Evolutionary conservation across 2,113 vertebrate species (phyloP).

Genomic region (Oreochromis tanganicae): DNA sequence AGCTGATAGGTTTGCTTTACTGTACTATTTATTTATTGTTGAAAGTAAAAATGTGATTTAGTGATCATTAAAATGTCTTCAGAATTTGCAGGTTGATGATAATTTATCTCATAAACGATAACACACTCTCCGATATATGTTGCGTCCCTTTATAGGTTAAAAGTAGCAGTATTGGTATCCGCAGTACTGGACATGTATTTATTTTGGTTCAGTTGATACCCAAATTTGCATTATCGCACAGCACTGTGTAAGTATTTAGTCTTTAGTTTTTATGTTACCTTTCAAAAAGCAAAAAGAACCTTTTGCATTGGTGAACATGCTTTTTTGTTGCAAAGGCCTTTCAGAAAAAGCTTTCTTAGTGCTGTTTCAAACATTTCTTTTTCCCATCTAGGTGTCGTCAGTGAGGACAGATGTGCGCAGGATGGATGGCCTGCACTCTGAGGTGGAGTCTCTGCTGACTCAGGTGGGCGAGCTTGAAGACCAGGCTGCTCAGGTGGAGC

Average conservation of each 20-base stretch:
- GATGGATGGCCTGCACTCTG: constrained; percentile 84
- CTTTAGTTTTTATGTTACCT: background rate
- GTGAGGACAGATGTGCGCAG: constrained; percentile 88
- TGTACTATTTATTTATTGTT: background rate
- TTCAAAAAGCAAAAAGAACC: background rate
- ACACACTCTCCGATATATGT: background rate
- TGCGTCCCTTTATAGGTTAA: fast-evolving
- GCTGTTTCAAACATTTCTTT: background rate
- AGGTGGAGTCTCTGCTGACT: constrained; percentile 74
- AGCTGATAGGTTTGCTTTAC: background rate
- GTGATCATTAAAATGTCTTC: background rate
- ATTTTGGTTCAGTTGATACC: background rate
- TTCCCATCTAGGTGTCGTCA: constrained; percentile 68
- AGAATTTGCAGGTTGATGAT: background rate
- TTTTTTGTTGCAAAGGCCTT: background rate
- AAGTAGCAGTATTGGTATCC: background rate
- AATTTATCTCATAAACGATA: background rate
- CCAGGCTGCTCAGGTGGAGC: constrained; percentile 76
- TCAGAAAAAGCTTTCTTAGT: background rate
- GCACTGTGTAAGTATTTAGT: too few species aligned
- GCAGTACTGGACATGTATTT: background rate
- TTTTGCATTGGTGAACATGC: background rate
- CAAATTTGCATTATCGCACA: background rate
- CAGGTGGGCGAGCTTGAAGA: constrained; percentile 76
- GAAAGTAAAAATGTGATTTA: background rate